These are phyloP conservation scores for Drosophila flavopinicola DNA, from an alignment of 2,888 invertebrate species.

Conservation along the genomic window DNA sequence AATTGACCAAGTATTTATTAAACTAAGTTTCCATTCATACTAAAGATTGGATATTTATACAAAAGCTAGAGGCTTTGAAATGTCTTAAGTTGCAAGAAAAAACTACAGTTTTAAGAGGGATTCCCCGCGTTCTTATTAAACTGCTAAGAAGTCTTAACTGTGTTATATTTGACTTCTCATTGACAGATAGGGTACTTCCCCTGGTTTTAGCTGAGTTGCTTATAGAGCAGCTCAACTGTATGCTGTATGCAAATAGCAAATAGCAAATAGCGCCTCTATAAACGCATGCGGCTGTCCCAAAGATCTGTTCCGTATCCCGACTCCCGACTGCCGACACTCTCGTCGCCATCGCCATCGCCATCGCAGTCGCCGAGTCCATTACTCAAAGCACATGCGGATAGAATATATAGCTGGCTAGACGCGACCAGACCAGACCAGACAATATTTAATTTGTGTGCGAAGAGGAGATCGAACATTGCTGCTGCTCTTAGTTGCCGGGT, in stretches of 20 bases:
- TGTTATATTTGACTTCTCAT: conserved; percentile 1
- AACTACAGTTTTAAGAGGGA: not conserved
- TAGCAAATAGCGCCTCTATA: too few species aligned
- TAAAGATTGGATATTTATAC: too few species aligned
- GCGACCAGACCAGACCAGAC: conserved; percentile 49
- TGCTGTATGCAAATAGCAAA: conserved; percentile 35
- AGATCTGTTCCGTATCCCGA: conserved; percentile 45
- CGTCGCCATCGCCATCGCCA: conserved; percentile 5
- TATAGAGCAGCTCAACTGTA: conserved; percentile 24
- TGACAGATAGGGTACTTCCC: not conserved
- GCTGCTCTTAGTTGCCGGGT: conserved; percentile 1
- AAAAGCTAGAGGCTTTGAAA: too few species aligned
- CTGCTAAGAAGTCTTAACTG: not conserved
- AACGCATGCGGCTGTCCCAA: conserved; percentile 42
- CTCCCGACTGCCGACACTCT: not conserved
- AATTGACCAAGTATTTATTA: too few species aligned
- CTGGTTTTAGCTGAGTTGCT: not conserved
- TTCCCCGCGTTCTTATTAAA: not conserved
- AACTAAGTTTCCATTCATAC: too few species aligned
- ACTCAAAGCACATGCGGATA: conserved; percentile 41
- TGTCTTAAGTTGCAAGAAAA: too few species aligned
- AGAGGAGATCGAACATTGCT: conserved; percentile 27
- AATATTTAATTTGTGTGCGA: conserved; percentile 51
- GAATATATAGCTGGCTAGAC: conserved; percentile 46
- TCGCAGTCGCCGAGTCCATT: conserved; percentile 54